Base-by-base conservation (phyloP, 2,113 vertebrate species). In the Podocnemis expansa region DNA sequence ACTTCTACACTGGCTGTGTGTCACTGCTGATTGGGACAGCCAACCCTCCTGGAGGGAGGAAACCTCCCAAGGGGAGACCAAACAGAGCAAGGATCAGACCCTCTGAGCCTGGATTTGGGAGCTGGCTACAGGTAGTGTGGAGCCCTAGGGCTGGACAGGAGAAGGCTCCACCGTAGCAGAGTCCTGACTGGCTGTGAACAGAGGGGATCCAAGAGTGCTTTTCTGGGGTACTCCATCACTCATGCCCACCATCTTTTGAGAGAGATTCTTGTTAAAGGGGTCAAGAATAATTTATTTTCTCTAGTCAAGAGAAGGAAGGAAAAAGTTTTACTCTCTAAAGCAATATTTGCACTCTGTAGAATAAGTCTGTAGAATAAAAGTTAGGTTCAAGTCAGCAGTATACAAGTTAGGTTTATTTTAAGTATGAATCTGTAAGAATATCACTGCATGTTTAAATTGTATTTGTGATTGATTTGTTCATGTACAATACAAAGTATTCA, bases 241-340 rank as follows among this genome's bases (percentile, higher is more conserved):
- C n/a, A n/a, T 52, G 14, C 47, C 78, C 11, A 13, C 3, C 63
- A 24, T 82, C 52, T 8, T 82, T 51, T 90, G 85, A 54, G 49
- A 81, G 89, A 93, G 82, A 91, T n/a, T 97, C 93, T 81, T 89
- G 41, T 78, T 82, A 47, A 47, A 96, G 76, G 47, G 85, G 7
- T 89, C 93, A 82, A 96, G 91, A 89, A 93, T 94, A 95, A 95
- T 60, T 94, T 95, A 95, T 70, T 94, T 96, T 91, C 87, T 93
- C 78, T 91, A 92, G 94, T 87, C 91, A 92, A 54, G 45, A 92
- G 89, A 41, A 51, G 51, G 93, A 94, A 91, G 82, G 91, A 96
- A 97, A 96, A 97, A 90, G 3, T 38, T 0, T 1, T 84, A 38
- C 43, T 92, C 38, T 85, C 91, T 94, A 19, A 93, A 91, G 52